These are phyloP conservation scores for Pyrochroa serraticornis DNA, from an alignment of 2,888 invertebrate species.

Conservation along the genomic window DNA sequence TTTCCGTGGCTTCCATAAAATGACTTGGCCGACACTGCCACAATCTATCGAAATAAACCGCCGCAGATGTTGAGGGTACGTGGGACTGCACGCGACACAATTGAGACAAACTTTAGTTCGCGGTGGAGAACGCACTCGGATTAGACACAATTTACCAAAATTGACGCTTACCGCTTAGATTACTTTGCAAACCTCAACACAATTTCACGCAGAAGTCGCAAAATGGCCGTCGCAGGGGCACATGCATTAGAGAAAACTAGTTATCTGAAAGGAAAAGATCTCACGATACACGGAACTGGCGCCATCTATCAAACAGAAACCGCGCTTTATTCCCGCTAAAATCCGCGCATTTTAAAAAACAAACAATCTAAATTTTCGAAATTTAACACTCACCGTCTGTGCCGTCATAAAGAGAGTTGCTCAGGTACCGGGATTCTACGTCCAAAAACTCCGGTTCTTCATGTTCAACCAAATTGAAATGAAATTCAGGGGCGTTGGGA, in stretches of 20 bases:
- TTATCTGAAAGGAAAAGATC: conserved; percentile 25
- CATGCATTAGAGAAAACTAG: conserved; percentile 65
- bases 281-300: conserved; percentile 41
- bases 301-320: conserved; percentile 39
- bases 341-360: too few relatives aligned
- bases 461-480: too few relatives aligned
- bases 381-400: too few relatives aligned
- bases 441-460: too few relatives aligned
- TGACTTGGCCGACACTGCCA: conserved; percentile 52
- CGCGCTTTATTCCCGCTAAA: background rate
- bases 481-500: too few relatives aligned
- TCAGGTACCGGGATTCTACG: too few relatives aligned
- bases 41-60: conserved; percentile 45
- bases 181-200: conserved; percentile 66
- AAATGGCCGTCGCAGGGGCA: conserved; percentile 73
- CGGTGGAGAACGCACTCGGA: conserved; percentile 36
- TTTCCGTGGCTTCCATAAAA: conserved; percentile 55
- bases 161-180: conserved; percentile 64
- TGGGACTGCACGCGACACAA: conserved; percentile 37
- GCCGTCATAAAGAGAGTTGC: too few relatives aligned
- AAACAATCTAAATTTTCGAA: too few relatives aligned
- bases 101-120: conserved; percentile 39
- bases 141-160: conserved; percentile 44
- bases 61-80: conserved; percentile 46
- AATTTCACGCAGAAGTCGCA: conserved; percentile 70